Conservation (phyloP, 1,140 invertebrate species). For the Apis cerana region DNA sequence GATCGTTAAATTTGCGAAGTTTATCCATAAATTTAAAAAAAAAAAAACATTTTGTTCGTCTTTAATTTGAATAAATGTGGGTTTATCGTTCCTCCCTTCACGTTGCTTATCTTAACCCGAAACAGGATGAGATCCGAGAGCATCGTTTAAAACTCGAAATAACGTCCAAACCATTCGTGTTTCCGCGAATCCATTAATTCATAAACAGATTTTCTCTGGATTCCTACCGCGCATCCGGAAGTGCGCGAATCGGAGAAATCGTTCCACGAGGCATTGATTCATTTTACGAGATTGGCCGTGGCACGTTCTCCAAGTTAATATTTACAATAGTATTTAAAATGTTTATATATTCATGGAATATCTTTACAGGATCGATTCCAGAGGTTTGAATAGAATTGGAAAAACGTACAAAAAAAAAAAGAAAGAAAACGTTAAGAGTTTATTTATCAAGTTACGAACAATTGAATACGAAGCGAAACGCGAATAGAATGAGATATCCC, state of each 20-base stretch:
- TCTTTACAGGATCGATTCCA: no score
- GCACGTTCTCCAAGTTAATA: slow-evolving; percentile 16
- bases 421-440: no score
- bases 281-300: background rate
- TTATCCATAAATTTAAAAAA: no score
- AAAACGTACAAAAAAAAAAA: no score
- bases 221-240: background rate
- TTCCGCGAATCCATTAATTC: background rate
- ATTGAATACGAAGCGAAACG: no score
- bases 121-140: background rate
- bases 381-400: no score
- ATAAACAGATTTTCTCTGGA: background rate
- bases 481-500: no score
- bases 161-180: background rate
- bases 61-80: background rate
- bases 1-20: background rate
- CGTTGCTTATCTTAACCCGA: background rate
- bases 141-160: background rate
- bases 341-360: no score
- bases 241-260: background rate
- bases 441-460: no score
- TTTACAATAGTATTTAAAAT: background rate
- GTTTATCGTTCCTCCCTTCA: background rate
- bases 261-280: background rate
- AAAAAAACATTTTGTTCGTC: no score